A percentile compares a stretch with the other conserved stretches of the same genome.
phyloP scores from a whole-genome alignment of 2,888 invertebrate genomes.

The Oligia fasciuncula region DNA sequence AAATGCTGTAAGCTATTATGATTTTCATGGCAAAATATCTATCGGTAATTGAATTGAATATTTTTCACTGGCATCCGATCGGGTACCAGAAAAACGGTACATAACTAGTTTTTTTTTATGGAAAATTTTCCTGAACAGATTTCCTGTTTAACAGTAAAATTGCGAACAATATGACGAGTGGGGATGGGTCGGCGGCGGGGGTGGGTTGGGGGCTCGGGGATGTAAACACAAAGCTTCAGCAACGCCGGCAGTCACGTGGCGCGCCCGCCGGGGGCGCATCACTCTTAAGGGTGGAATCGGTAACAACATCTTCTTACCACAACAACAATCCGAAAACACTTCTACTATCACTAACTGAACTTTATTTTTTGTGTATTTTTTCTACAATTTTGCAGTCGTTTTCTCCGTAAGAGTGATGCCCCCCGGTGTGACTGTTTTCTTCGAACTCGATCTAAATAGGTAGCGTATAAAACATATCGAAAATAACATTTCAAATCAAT shows the following conservation, averaged over 20 bases:
- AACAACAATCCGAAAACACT: conserved; percentile 42
- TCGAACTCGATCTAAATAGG: conserved; percentile 62
- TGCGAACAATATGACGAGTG: conserved; percentile 64
- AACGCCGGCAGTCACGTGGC: conserved; percentile 89
- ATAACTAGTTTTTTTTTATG: conserved; percentile 9
- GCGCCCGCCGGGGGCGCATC: conserved; percentile 89
- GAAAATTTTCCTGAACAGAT: conserved; percentile 42
- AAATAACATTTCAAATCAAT: conserved; percentile 57
- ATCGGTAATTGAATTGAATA: conserved; percentile 8
- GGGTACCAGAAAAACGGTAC: neutral
- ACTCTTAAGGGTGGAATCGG: conserved; percentile 84
- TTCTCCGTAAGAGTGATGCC: conserved; percentile 85
- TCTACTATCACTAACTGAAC: conserved; percentile 30
- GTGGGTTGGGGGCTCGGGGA: conserved; percentile 70
- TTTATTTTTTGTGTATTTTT: neutral
- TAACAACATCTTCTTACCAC: conserved; percentile 64
- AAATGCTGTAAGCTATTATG: neutral
- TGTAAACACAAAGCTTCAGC: conserved; percentile 87
- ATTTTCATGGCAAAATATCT: neutral
- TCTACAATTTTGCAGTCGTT: neutral
- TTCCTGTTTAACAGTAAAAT: conserved; percentile 65
- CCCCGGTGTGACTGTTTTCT: conserved; percentile 73
- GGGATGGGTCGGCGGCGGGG: conserved; percentile 68
- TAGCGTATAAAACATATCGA: conserved; percentile 68
- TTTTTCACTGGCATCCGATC: conserved; percentile 4